Evolutionary conservation across 2,797 vertebrate species (phyloP).

Genomic region (Synanceia verrucosa): DNA sequence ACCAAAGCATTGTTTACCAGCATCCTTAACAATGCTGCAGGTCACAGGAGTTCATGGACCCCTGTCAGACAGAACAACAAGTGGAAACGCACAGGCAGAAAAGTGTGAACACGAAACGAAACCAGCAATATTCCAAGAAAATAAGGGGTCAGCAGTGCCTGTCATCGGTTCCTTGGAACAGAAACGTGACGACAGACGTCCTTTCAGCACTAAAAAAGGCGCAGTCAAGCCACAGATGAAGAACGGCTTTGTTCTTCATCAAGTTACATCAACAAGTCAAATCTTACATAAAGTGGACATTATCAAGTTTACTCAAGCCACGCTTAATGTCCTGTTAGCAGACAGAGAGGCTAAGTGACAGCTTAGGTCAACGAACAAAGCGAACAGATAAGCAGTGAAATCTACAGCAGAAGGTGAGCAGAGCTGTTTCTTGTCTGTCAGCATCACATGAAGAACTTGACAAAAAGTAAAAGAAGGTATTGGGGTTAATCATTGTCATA

Average conservation of each 20-base stretch:
- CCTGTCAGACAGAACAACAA: constrained; percentile 58
- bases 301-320: constrained; percentile 38
- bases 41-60: constrained; percentile 64
- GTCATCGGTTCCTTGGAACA: background rate
- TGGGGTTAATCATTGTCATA: background rate
- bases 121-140: constrained; percentile 12
- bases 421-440: background rate
- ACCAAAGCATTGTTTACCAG: constrained; percentile 77
- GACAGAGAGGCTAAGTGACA: constrained; percentile 30
- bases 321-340: constrained; percentile 31
- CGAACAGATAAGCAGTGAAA: constrained; percentile 39
- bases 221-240: background rate
- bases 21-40: constrained; percentile 62
- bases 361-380: constrained; percentile 44
- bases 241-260: constrained; percentile 11
- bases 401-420: background rate
- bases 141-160: background rate
- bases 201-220: background rate
- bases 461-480: background rate
- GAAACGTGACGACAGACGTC: background rate
- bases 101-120: constrained; percentile 44
- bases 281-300: constrained; percentile 22
- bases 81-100: constrained; percentile 51
- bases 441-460: background rate
- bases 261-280: background rate